A percentile compares a stretch with the other conserved stretches of the same genome.
phyloP scores from a whole-genome alignment of 2,797 vertebrate genomes.

The Acestrorhynchus altus region DNA sequence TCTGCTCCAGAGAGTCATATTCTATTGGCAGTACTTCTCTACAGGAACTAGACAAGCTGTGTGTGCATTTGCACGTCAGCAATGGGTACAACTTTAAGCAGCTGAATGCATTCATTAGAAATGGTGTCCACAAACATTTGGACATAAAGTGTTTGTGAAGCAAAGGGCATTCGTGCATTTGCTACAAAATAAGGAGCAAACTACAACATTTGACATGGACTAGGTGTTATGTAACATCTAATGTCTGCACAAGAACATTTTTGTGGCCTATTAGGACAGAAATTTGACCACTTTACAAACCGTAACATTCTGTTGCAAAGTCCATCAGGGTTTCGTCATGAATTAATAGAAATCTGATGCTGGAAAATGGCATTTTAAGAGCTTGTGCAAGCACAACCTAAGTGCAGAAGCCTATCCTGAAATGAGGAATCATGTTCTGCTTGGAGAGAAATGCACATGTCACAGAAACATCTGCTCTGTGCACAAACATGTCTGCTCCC shows the following conservation, averaged over 20 bases:
- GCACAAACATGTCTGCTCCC: constrained; percentile 27
- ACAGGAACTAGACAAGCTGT: too few relatives aligned
- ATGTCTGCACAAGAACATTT: background rate
- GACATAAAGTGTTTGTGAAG: background rate
- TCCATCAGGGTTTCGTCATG: background rate
- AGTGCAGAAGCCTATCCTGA: background rate
- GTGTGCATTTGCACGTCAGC: too few relatives aligned
- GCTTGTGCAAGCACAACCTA: background rate
- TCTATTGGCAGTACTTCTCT: too few relatives aligned
- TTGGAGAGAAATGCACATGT: constrained; percentile 18
- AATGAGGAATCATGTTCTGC: constrained; percentile 4
- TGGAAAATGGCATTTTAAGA: background rate
- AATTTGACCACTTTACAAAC: background rate
- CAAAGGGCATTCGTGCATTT: too few relatives aligned
- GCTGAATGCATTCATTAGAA: too few relatives aligned
- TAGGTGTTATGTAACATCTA: too few relatives aligned
- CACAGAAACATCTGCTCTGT: constrained; percentile 45
- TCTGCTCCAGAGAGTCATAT: too few relatives aligned
- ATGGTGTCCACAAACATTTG: too few relatives aligned
- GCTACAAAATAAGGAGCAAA: too few relatives aligned
- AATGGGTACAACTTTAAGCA: too few relatives aligned
- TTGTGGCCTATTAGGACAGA: background rate
- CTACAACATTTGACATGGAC: too few relatives aligned
- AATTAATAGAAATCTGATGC: background rate
- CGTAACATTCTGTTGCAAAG: background rate